phyloP scores from a whole-genome alignment of 1,140 invertebrate genomes.

The Andricus grossulariae region DNA sequence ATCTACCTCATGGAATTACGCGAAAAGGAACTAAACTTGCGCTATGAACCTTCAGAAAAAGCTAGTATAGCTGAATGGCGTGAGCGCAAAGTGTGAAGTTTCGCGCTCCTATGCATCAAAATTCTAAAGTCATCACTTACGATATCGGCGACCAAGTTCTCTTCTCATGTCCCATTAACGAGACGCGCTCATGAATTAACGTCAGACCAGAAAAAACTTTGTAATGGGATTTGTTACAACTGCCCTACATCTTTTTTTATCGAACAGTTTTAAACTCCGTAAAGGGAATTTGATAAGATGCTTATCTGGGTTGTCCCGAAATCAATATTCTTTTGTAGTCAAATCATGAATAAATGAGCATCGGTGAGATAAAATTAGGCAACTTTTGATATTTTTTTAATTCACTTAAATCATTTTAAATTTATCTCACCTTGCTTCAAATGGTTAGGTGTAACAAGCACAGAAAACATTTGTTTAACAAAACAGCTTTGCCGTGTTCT shows the following conservation, averaged over 20 bases:
- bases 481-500: conserved; percentile 66
- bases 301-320: background rate
- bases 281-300: background rate
- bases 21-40: conserved; percentile 33
- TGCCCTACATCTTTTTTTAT: conserved; percentile 5
- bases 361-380: no score
- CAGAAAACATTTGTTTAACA: conserved; percentile 57
- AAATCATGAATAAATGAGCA: background rate
- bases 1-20: conserved; percentile 56
- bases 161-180: background rate
- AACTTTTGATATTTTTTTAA: no score
- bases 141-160: background rate
- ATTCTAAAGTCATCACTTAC: conserved; percentile 19
- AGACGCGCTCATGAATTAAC: background rate
- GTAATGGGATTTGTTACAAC: conserved; percentile 3
- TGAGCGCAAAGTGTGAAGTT: background rate
- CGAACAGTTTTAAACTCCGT: background rate
- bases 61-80: background rate
- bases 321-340: background rate
- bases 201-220: background rate
- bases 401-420: no score
- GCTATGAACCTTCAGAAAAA: background rate
- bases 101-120: background rate
- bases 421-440: no score
- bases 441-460: no score